Evolutionary conservation across 2,888 invertebrate genomes (phyloP), one percentile per base, ranked within the genome.

Genomic region (Drosophila robusta): DNA sequence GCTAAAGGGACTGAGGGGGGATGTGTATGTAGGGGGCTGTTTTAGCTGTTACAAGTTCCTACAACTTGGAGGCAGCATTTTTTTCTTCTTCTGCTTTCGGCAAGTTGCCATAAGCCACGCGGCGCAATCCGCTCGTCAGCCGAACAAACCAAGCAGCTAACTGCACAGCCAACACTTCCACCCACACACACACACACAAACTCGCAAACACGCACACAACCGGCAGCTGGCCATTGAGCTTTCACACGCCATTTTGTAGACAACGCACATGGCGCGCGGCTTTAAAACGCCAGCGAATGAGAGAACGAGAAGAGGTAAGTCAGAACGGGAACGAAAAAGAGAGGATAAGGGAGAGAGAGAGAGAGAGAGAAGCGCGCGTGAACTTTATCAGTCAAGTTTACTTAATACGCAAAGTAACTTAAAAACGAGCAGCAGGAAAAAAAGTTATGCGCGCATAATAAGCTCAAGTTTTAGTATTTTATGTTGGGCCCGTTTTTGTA

Each of bases 351-450:
- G 39, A n/a, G 24, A 5, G 16, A 38, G 61, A 26, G 51, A 14
- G 50, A 9, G 14, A 3, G 24, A 2, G 34, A 3, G 42, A 5
- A 12, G 16, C 50, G 9, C 34, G 11, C 44, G 51, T 47, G 68
- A 89, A 84, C 86, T 84, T 84, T 89, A 89, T 89, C 83, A 89
- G 89, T 70, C 86, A 84, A 84, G 89, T 84, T 84, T 87, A 89
- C 83, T 89, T 89, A 84, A 84, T 87, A 89, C 87, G 87, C 87
- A 86, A 87, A 84, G 85, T 84, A 89, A 89, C 81, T 89, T 80
- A 83, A 76, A 80, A 73, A 69, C 63, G 62, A 61, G 49, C 14
- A 11, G 24, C 36, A 22, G 49, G 46, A 39, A 54, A 41, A 66
- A 87, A 85, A 83, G 71, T 83, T 83, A 87, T 89, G 81, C 75